Base-by-base conservation (phyloP, 2,113 vertebrate species). In the Heterochromis multidens region DNA sequence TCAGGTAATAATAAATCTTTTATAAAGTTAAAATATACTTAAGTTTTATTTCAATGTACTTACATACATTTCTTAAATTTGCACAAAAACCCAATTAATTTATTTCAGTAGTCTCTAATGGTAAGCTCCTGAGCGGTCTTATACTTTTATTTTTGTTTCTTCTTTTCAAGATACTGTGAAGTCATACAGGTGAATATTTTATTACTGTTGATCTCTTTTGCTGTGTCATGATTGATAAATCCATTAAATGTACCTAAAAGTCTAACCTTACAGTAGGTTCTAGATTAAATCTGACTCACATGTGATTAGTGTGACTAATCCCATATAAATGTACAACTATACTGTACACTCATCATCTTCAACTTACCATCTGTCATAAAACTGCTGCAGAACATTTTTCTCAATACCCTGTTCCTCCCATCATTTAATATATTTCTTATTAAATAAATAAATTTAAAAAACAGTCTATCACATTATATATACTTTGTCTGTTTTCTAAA, bases 1-100 rank as follows among this genome's bases (percentile, higher is more conserved):
- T 88, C 96, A 97, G 97, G 96, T 97, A 95, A 63, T 8, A 7
- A 23, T 33, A 54, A 12, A 12, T 31, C 19, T 17, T 77, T 54
- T 57, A 9, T 13, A 67, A 54, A 49, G 72, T 59, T 27, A 27
- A 14, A 62, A 29, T 1, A 52, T 11, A 19, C 27, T 49, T 31
- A 14, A 31, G 46, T 54, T 31, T 52, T 52, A 74, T n/a, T 74
- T 74, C 11, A 31, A 13, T 29, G 40, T 52, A 2, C 43, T 17
- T 74, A 11, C 13, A 5, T 16, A 62, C n/a, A 25, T 74, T 35
- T 76, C 3, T 5, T 46, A 52, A 33, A 61, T 1, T 56, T 77
- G 43, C 21, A 56, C 43, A 61, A n/a, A 72, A 80, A 61, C 29
- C 33, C 3, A 79, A 86, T 59, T 61, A 14, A 19, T 31, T 88